phyloP scores from a whole-genome alignment of 2,113 vertebrate species.

The Glareola pratincola region DNA sequence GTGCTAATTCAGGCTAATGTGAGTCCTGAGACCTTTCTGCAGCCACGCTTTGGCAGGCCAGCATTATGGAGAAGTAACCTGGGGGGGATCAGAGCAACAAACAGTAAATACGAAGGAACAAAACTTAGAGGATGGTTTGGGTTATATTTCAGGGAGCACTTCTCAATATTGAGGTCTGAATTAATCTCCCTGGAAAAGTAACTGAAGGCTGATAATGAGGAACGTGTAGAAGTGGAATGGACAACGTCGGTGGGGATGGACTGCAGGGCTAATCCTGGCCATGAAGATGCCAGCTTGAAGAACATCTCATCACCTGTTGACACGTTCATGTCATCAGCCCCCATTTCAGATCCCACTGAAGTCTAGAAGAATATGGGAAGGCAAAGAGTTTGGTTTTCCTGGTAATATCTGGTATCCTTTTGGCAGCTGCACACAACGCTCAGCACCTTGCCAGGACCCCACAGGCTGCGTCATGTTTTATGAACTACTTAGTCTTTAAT shows the following conservation, averaged over 20 bases:
- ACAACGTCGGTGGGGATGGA: background rate
- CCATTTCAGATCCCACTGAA: background rate
- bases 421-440: accelerated
- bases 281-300: background rate
- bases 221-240: accelerated
- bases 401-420: background rate
- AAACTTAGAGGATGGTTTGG: background rate
- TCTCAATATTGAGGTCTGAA: background rate
- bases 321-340: background rate
- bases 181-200: background rate
- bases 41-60: background rate
- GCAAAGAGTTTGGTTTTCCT: background rate
- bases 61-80: background rate
- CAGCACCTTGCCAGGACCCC: background rate
- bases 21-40: background rate
- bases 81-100: background rate
- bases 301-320: background rate
- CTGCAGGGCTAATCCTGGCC: background rate
- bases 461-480: background rate
- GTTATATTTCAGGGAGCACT: background rate
- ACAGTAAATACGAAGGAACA: background rate
- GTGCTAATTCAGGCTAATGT: background rate
- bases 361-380: background rate
- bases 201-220: background rate
- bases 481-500: background rate